A percentile compares a stretch with the other conserved stretches of the same genome.
Conservation (phyloP, 2,113 vertebrate genomes). For the Mormyrus lacerda region DNA sequence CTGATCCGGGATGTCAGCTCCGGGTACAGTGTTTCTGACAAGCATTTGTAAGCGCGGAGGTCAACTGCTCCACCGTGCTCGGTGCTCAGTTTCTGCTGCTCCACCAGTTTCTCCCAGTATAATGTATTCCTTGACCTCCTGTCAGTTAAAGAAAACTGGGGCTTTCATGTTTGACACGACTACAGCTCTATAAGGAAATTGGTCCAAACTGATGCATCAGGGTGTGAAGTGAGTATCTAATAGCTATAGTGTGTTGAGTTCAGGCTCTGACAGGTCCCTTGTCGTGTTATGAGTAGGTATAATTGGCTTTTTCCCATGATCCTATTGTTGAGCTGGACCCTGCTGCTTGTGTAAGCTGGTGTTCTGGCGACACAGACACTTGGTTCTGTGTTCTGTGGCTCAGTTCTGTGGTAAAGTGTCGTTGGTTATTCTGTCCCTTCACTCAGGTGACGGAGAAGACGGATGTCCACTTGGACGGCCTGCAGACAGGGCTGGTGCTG, state of each 20-base stretch:
- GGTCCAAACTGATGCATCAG: not conserved
- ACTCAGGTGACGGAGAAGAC: slow-evolving; percentile 79
- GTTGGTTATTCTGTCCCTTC: not conserved
- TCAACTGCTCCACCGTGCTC: not conserved
- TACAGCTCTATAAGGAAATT: too few species aligned
- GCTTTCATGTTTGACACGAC: not conserved
- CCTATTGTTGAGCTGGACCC: not conserved
- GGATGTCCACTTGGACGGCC: slow-evolving; percentile 70
- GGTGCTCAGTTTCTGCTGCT: not conserved
- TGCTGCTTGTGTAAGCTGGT: not conserved
- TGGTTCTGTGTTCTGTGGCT: not conserved
- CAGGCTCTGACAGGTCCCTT: not conserved
- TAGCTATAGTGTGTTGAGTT: not conserved
- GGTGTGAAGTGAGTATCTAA: not conserved
- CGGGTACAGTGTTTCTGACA: not conserved
- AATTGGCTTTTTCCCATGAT: not conserved
- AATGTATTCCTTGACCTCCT: not conserved
- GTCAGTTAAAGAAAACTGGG: not conserved
- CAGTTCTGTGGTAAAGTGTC: not conserved
- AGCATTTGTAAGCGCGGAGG: not conserved
- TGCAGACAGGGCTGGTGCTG: slow-evolving; percentile 65
- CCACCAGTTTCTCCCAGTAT: not conserved
- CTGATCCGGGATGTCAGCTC: not conserved
- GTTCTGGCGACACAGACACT: not conserved
- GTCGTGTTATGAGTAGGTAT: not conserved